These are phyloP conservation scores for Dendrolimus houi DNA, from an alignment of 2,888 invertebrate species.

Conservation along the genomic window DNA sequence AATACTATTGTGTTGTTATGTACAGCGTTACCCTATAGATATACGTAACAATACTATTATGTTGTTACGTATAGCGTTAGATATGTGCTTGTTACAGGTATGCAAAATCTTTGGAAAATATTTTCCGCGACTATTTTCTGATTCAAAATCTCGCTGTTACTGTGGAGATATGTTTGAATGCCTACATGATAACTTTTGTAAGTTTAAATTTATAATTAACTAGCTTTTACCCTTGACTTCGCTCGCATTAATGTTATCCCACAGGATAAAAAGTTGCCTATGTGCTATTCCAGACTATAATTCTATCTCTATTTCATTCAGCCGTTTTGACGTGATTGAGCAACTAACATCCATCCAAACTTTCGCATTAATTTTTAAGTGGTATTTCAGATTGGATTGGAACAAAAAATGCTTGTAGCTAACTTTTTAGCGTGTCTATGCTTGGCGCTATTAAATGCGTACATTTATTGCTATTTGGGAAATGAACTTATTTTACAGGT, in stretches of 20 bases:
- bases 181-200: slow-evolving; percentile 50
- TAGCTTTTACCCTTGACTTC: not conserved
- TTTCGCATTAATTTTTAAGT: not conserved
- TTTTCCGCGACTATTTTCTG: slow-evolving; percentile 53
- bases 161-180: slow-evolving; percentile 52
- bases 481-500: slow-evolving; percentile 52
- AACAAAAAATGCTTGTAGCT: slow-evolving; percentile 34
- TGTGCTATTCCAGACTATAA: not conserved
- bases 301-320: not conserved
- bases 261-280: no score
- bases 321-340: not conserved
- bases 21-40: no score
- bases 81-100: slow-evolving; percentile 31
- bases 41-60: no score
- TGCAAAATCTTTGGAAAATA: slow-evolving; percentile 31
- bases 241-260: no score
- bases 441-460: slow-evolving; percentile 48
- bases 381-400: slow-evolving; percentile 33
- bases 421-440: slow-evolving; percentile 41
- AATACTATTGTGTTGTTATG: no score
- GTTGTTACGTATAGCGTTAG: no score
- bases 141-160: slow-evolving; percentile 55
- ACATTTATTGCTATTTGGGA: slow-evolving; percentile 54
- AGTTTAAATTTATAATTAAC: slow-evolving; percentile 14
- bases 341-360: no score